Percentiles rank a stretch among this genome's conserved stretches.
Evolutionary conservation across 2,888 invertebrate species (phyloP).

Genomic region (Synanthedon andrenaeformis): DNA sequence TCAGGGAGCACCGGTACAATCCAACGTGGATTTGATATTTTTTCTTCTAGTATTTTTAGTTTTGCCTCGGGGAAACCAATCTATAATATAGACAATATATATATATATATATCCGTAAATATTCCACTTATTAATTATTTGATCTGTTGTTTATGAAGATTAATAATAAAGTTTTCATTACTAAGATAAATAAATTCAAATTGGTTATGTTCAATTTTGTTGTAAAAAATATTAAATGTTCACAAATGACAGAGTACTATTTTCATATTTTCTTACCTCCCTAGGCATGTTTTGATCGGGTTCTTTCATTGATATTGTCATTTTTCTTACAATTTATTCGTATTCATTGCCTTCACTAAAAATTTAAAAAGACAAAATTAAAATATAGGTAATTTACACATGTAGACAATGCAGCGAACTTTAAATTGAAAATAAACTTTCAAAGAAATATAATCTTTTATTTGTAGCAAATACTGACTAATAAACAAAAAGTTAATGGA

Average conservation of each 20-base stretch:
- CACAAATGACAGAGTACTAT: neutral
- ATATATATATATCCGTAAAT: neutral
- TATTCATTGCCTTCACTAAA: constrained; percentile 52
- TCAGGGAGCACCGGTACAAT: constrained; percentile 97
- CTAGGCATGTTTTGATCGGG: constrained; percentile 56
- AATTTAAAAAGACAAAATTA: constrained; percentile 8
- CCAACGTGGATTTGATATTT: constrained; percentile 96
- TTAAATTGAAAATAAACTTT: no score
- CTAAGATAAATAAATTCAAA: neutral
- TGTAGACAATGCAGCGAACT: neutral
- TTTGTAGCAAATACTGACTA: no score
- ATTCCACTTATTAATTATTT: neutral
- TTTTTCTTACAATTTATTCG: constrained; percentile 47
- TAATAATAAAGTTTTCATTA: neutral
- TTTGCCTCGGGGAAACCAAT: constrained; percentile 86
- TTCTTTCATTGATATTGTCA: constrained; percentile 68
- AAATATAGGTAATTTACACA: neutral
- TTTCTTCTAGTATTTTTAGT: constrained; percentile 90
- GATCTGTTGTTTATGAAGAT: constrained; percentile 1
- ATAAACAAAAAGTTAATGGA: no score
- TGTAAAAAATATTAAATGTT: neutral
- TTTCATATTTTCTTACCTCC: constrained; percentile 38
- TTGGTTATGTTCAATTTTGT: neutral
- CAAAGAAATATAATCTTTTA: no score
- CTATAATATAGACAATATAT: constrained; percentile 17